Evolutionary conservation across 1,140 invertebrate species (phyloP).

Genomic region (Paraescarpia echinospica): DNA sequence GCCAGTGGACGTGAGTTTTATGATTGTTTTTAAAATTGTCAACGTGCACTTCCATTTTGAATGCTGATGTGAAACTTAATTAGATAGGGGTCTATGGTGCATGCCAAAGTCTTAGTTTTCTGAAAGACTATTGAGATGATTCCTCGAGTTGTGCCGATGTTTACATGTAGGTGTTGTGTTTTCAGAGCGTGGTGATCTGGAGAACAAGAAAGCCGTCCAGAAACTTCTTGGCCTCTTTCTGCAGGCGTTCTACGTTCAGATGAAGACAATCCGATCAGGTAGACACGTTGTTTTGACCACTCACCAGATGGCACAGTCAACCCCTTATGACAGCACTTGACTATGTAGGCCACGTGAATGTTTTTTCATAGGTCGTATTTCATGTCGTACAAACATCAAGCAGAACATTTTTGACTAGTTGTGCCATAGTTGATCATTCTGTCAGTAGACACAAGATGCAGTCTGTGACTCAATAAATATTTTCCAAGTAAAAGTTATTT

Average conservation of each 20-base stretch:
- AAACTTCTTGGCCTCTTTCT: conserved; percentile 27
- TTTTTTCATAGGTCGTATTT: too few species aligned
- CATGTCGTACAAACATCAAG: too few species aligned
- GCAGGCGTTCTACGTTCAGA: conserved; percentile 23
- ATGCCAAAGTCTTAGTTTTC: not conserved
- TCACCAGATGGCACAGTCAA: not conserved
- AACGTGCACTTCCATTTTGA: not conserved
- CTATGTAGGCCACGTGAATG: too few species aligned
- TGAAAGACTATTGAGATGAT: not conserved
- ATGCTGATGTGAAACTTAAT: not conserved
- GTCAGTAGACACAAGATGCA: too few species aligned
- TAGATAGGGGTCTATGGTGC: not conserved
- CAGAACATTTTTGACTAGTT: too few species aligned
- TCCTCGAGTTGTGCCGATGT: not conserved
- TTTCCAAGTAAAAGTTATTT: too few species aligned
- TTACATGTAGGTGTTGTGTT: not conserved
- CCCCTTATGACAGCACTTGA: too few species aligned
- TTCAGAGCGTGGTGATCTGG: conserved; percentile 24
- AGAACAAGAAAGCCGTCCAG: conserved; percentile 23
- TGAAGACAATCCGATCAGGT: conserved; percentile 25
- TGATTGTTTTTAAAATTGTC: not conserved
- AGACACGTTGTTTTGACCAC: not conserved
- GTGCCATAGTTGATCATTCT: too few species aligned
- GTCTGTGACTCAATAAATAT: too few species aligned
- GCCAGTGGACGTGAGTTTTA: not conserved